phyloP scores from a whole-genome alignment of 2,113 vertebrate genomes.

The Alosa alosa region DNA sequence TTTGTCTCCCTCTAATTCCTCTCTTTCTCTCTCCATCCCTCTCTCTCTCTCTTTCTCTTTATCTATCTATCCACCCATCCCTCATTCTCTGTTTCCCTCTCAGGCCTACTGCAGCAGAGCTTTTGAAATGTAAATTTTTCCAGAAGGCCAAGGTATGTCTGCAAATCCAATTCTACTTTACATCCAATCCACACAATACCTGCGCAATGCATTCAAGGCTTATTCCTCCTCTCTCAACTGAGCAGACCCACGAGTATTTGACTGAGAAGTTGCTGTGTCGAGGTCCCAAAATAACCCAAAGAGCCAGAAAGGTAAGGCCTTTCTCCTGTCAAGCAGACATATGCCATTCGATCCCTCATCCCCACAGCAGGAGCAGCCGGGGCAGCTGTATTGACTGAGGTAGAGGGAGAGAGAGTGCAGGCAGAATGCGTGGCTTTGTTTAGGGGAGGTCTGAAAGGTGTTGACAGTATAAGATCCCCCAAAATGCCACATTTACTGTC shows the following conservation, averaged over 20 bases:
- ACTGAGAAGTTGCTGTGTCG: constrained; percentile 91
- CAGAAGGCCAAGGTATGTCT: constrained; percentile 77
- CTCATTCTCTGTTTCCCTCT: constrained; percentile 30
- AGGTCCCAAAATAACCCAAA: constrained; percentile 91
- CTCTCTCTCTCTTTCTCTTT: not conserved
- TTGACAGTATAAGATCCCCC: not conserved
- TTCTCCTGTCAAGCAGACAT: constrained; percentile 1
- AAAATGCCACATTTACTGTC: not conserved
- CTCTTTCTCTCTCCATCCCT: not conserved
- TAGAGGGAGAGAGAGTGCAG: not conserved
- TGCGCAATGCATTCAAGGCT: not conserved
- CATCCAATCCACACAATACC: constrained; percentile 34
- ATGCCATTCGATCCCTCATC: not conserved
- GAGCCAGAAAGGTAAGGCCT: constrained; percentile 90
- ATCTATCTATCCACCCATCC: not conserved
- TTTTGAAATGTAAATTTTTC: constrained; percentile 81
- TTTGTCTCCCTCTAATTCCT: not conserved
- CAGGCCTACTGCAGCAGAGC: constrained; percentile 77
- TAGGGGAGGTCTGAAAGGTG: not conserved
- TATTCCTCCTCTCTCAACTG: constrained; percentile 65
- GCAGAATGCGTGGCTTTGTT: not conserved
- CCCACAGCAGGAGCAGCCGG: not conserved
- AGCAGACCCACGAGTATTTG: constrained; percentile 88
- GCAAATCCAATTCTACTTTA: not conserved
- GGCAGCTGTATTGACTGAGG: constrained; percentile 6